phyloP scores from a whole-genome alignment of 2,797 vertebrate species.

The Melopsittacus undulatus region DNA sequence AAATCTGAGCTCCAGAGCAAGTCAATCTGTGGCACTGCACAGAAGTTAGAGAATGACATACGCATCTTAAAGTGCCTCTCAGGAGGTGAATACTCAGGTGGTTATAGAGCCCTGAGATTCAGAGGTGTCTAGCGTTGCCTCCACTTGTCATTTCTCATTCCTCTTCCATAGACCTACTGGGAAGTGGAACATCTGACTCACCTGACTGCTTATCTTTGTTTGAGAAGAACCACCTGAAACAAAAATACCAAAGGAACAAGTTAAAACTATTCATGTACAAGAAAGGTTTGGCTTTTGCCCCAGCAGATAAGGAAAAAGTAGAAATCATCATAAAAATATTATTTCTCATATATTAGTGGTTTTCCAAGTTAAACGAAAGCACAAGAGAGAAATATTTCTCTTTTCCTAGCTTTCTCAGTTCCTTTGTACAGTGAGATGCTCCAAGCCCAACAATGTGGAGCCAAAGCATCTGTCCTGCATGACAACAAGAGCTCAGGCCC shows the following conservation, averaged over 20 bases:
- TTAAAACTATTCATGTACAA: neutral
- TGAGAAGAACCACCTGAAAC: constrained; percentile 17
- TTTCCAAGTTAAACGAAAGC: rapidly evolving
- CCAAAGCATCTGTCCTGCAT: neutral
- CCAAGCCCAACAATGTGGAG: neutral
- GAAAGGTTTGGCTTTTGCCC: neutral
- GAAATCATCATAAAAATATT: neutral
- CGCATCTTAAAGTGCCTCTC: neutral
- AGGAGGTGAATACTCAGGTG: neutral
- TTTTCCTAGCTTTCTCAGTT: neutral
- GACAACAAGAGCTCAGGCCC: neutral
- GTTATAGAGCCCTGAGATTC: neutral
- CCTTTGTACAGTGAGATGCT: neutral
- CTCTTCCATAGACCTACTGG: neutral
- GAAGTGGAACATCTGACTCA: constrained; percentile 20
- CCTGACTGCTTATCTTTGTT: neutral
- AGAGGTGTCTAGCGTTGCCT: neutral
- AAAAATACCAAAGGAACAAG: neutral
- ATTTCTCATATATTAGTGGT: neutral
- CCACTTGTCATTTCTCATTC: neutral
- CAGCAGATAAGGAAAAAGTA: neutral
- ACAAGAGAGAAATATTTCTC: neutral
- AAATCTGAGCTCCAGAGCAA: neutral
- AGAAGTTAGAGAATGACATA: neutral
- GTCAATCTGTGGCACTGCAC: neutral